Evolutionary conservation across 2,113 vertebrate species (phyloP).

Genomic region (Xenus cinereus): DNA sequence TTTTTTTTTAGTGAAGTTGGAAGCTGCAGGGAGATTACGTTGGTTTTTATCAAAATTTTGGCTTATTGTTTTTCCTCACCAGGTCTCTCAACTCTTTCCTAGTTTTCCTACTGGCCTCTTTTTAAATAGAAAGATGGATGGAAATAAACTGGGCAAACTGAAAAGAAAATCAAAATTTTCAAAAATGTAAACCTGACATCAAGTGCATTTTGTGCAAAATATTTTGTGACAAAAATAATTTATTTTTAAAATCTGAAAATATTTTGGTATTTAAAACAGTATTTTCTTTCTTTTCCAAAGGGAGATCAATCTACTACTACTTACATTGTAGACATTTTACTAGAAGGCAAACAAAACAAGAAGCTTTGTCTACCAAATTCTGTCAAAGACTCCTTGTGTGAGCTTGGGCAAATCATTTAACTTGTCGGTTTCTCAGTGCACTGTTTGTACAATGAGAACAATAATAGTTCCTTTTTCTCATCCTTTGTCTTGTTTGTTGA

Average conservation of each 20-base stretch:
- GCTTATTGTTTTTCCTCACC: background rate
- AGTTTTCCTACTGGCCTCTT: background rate
- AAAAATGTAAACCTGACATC: background rate
- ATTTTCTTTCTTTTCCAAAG: background rate
- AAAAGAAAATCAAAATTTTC: background rate
- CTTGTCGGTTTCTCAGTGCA: background rate
- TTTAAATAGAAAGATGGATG: background rate
- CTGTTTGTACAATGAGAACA: constrained; percentile 35
- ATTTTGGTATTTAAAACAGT: background rate
- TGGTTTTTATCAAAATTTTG: background rate
- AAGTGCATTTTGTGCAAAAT: background rate
- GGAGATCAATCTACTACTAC: background rate
- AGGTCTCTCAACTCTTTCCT: background rate
- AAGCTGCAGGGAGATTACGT: background rate
- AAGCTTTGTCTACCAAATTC: background rate
- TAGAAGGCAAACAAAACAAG: background rate
- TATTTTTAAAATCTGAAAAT: background rate
- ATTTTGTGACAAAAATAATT: background rate
- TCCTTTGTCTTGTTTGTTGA: constrained; percentile 53
- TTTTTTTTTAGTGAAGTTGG: background rate
- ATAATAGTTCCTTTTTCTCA: constrained; percentile 41
- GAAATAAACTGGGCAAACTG: background rate
- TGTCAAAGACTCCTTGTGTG: background rate
- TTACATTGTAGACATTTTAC: background rate
- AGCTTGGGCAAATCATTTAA: background rate